Evolutionary conservation across 2,888 invertebrate genomes (phyloP), one percentile per base, ranked within the genome.

Genomic region (Polydrusus cervinus): DNA sequence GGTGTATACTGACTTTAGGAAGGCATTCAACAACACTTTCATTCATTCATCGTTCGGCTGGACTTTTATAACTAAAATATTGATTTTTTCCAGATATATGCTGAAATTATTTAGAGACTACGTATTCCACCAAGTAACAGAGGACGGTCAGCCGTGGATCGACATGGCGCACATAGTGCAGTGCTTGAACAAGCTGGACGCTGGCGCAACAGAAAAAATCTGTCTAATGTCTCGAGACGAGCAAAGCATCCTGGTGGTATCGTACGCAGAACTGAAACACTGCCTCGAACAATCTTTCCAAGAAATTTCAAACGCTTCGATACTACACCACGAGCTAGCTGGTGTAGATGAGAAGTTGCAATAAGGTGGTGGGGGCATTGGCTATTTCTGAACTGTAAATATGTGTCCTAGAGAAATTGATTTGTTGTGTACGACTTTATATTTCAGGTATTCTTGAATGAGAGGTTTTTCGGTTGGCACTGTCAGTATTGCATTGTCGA

Each of bases 91-190:
- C 49, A 82, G 81, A 68, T 99, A 99, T 88, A 95, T 99, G 94
- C 89, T 99, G 88, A 99, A 99, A 89, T 89, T 99, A 85, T 99
- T 98, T 90, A 92, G 99, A 77, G 99, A 99, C 89, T 97, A 97
- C 87, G 90, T 99, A 83, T 99, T 99, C 89, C 99, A 99, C 89
- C 95, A 97, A 87, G 96, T 97, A 78, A 93, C 94, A 14, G 93
- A 94, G 77, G 97, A 97, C 83, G 97, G 97, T 8, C 91, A 94
- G 79, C 98, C 99, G 0, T 99, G 97, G 97, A 87, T 99, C 76
- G 99, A 99, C 89, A 93, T 98, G 91, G 95, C 97, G 67, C 99
- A 99, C 85, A 92, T 99, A 79, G 93, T 97, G 61, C 93, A 96
- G 86, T 95, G 95, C 87, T 92, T 99, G 79, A 99, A 99, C 88